A percentile compares a stretch with the other conserved stretches of the same genome.
Conservation (phyloP, 2,888 invertebrate species). For the Taphrorychus bicolor region DNA sequence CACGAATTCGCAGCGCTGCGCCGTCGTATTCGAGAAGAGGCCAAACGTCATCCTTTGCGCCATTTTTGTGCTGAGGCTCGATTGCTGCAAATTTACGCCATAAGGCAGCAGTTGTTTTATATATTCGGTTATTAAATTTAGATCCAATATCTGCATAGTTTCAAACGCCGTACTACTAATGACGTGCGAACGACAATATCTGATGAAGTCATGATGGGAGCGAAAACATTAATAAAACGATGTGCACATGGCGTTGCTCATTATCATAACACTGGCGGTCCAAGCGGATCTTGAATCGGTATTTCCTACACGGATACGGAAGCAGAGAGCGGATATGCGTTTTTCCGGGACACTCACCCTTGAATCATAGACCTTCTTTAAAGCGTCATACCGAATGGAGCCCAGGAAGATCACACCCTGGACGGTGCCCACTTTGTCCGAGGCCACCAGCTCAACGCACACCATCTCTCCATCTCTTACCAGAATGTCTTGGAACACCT, state of each 20-base stretch:
- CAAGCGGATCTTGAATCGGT: background rate
- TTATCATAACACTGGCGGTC: background rate
- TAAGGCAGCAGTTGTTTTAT: too few species aligned
- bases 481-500: constrained; percentile 92
- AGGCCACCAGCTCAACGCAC: constrained; percentile 95
- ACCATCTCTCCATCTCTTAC: constrained; percentile 99
- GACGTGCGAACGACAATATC: background rate
- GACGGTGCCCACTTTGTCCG: constrained; percentile 83
- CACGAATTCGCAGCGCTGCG: constrained; percentile 95
- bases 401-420: constrained; percentile 97
- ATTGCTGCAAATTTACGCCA: constrained; percentile 70
- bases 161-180: background rate
- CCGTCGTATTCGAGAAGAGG: constrained; percentile 75
- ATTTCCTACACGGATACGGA: background rate
- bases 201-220: background rate
- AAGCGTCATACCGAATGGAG: constrained; percentile 95
- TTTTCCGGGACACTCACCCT: constrained; percentile 71
- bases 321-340: background rate
- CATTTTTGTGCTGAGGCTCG: constrained; percentile 91
- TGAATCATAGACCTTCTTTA: constrained; percentile 95
- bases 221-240: background rate
- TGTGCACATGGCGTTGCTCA: background rate
- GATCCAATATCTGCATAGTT: background rate
- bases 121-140: background rate
- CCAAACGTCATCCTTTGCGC: constrained; percentile 96